Base-by-base conservation (phyloP, 2,888 invertebrate genomes). In the Spisula subtruncata region DNA sequence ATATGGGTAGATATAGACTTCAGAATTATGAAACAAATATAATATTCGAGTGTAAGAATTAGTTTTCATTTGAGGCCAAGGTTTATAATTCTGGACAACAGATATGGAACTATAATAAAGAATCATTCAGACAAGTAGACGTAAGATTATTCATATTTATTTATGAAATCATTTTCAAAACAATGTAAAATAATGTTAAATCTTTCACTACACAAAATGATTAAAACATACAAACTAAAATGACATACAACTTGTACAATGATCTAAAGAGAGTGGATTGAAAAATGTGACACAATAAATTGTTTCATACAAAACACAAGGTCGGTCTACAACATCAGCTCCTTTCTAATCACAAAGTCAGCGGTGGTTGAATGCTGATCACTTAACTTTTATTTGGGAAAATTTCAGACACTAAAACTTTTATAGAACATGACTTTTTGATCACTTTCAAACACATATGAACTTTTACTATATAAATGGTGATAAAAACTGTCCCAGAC, bases 401-500 rank as follows among this genome's bases (percentile, higher is more conserved):
- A 66, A 66, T 66, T 66, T 12, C 60, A 66, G 16, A 51, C 12
- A 10, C 51, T 51, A 66, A 66, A 66, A 66, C 0, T 12, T 56
- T n/a, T 25, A 66, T 66, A 25, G 8, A 56, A 6, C 25, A 25
- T 10, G 25, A n/a, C n/a, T 66, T 12, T 66, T 66, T 66, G 60
- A 66, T 66, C 60, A 66, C 25, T 66, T n/a, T 25, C 10, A 8
- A 25, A 25, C 60, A 66, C n/a, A 66, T 6, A 66, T 66, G 60
- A 25, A 66, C 25, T 66, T 25, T 25, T 25, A 66, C 41, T 66
- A 25, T 25, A n/a, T 66, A 66, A 66, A 66, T 81, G 81, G 16
- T 20, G n/a, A 48, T 81, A 81, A 48, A 81, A 29, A 51, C 81
- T 81, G 81, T 81, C 51, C 25, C 81, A 81, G 81, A 48, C 81